Conservation (phyloP, 1,140 invertebrate genomes). For the Probaryconus sp. region DNA sequence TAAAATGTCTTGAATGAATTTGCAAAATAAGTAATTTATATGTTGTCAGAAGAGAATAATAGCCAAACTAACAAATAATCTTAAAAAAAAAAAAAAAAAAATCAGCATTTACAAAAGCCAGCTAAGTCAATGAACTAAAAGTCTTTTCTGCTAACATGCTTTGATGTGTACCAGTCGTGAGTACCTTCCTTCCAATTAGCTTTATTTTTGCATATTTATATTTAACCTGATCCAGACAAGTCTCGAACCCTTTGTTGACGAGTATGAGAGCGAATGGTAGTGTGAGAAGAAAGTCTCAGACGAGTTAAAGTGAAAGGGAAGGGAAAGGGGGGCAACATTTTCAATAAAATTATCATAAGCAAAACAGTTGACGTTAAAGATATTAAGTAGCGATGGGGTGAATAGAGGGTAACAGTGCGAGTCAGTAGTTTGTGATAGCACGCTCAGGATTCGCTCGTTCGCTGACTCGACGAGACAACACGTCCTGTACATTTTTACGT, state of each 20-base stretch:
- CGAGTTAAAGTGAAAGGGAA: conserved; percentile 22
- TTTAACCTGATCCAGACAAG: neutral
- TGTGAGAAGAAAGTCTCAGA: conserved; percentile 17
- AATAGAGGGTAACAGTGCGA: conserved; percentile 6
- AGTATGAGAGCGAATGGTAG: conserved; percentile 19
- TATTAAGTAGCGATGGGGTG: too few relatives aligned
- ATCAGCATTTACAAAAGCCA: neutral
- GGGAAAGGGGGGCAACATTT: too few relatives aligned
- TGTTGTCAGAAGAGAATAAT: conserved; percentile 22
- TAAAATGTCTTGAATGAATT: too few relatives aligned
- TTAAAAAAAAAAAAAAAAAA: too few relatives aligned
- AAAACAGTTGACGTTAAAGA: too few relatives aligned
- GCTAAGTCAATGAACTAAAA: neutral
- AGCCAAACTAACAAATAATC: neutral
- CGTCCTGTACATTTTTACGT: conserved; percentile 71
- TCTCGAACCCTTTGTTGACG: conserved; percentile 2
- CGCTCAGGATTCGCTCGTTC: conserved; percentile 67
- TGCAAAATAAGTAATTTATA: too few relatives aligned
- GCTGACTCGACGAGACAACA: conserved; percentile 64
- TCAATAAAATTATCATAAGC: too few relatives aligned
- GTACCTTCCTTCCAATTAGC: conserved; percentile 2
- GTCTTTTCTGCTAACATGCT: conserved; percentile 27
- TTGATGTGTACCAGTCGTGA: conserved; percentile 5
- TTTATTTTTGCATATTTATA: neutral
- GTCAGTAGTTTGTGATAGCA: conserved; percentile 49